Evolutionary conservation across 2,797 vertebrate species (phyloP), one percentile per base, ranked within the genome.

Genomic region (Syngnathus rostellatus): DNA sequence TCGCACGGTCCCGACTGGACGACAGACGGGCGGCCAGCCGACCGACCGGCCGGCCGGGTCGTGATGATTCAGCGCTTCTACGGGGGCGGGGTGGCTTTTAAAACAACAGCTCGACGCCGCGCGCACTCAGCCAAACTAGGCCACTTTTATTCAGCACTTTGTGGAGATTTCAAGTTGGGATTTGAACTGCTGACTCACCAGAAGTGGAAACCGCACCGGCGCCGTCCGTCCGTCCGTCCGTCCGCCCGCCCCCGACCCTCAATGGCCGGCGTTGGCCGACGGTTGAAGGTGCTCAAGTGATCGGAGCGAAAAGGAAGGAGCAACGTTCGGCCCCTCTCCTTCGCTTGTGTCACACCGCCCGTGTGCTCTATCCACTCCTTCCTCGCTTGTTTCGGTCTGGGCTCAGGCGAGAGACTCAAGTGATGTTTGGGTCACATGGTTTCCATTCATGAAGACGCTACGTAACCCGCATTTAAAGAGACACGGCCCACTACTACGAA

Each of bases 371-470:
- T 85, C 83, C 83, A 79, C 83, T 89, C 85, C 83, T 85, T 86
- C 81, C 85, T 87, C 78, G 82, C 88, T 90, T 89, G 89, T 86
- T 87, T 86, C 79, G 80, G 81, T 81, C 83, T 83, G 40, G 77
- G 85, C 84, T 87, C 87, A 84, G 88, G 79, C 83, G 83, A 89
- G 90, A 93, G 90, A 90, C 93, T 96, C 95, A 95, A 92, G 92
- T 93, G 93, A 94, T 96, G 93, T 95, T 96, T 96, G 92, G 92
- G 81, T 95, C 94, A 95, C 93, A 91, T 95, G 94, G 88, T 89
- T 94, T 94, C 31, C 95, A 97, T 96, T 96, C 94, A 97, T 96
- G 93, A 92, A 94, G 92, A 85, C 83, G 84, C 89, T 85, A 88
- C 89, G 93, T 92, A 90, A 83, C 78, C 78, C 74, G 80, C 78